Base-by-base conservation (phyloP, 2,888 invertebrate species). In the Sisyra terminalis region DNA sequence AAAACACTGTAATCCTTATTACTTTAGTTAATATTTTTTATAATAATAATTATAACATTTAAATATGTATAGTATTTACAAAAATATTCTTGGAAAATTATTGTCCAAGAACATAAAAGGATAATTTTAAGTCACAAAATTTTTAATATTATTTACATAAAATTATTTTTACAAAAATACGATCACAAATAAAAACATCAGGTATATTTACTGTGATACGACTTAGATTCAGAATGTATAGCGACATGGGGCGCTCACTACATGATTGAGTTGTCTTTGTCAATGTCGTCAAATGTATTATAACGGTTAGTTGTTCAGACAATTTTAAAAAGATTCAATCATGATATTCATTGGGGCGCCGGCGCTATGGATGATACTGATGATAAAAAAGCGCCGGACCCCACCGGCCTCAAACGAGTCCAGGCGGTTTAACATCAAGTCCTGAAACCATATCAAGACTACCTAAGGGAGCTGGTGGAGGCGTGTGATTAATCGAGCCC, bases 401-500 rank as follows among this genome's bases (percentile, higher is more conserved):
- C 78, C 77, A 71, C 76, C 78, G 73, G 75, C 77, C 78, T 81
- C 81, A 81, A 75, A 79, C 79, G 60, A 80, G 67, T 62, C 76
- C 65, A 42, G 70, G 71, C 40, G 81, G 82, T 65, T 82, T 82
- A 51, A 82, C 78, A 57, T 82, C 82, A 57, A 77, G 67, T 57
- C 73, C 74, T 56, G 69, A 66, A 50, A 70, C 68, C 63, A 75
- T 71, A 60, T 76, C 75, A 48, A 76, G 61, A 45, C 67, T 66
- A 53, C 61, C 52, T 48, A 59, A 48, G 15, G 56, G 54, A 32
- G 57, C 53, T 11, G 59, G 60, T 10, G 68, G 65, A 10, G 67
- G 66, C 44, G 67, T 67, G 55, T 64, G 63, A 50, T 66, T 66
- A 47, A 66, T 63, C 39, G 66, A 67, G 37, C 60, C 56, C 30